Evolutionary conservation across 2,113 vertebrate genomes (phyloP), one percentile per base, ranked within the genome.

Genomic region (Kryptolebias marmoratus): DNA sequence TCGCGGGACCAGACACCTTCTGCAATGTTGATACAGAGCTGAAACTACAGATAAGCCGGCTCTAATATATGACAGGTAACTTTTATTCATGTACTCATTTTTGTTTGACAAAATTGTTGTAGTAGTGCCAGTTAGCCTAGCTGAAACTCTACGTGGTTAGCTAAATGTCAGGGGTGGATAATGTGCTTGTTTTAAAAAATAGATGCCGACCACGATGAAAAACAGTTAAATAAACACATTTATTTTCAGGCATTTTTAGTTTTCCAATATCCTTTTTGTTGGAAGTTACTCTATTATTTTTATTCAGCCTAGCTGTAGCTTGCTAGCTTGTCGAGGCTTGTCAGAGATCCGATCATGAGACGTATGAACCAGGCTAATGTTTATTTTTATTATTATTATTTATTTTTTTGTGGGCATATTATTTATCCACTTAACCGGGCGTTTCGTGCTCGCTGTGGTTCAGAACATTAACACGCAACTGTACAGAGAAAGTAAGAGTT

Each of bases 21-120:
- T 73, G 87, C 75, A n/a, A 90, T 91, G 91, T 66, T 66, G 56
- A 80, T 42, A 27, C 76, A 52, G 68, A 81, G 86, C 77, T 90
- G 82, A 90, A 80, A 50, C 32, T 4, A 59, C 63, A 52, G 1
- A 71, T 73, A 67, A 49, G 30, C 62, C 13, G 68, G 27, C 77
- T 81, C 64, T 66, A 61, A 50, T 83, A 73, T 63, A 82, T 82
- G 85, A 91, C 84, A 84, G 87, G 90, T 91, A 88, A 73, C 76
- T 86, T 82, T 55, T 30, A 15, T 64, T 49, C 58, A 5, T 22
- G 8, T 53, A 50, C 6, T 50, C 7, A n/a, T 18, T 22, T 14
- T 9, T 22, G n/a, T 62, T 28, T 10, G 18, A 54, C 12, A n/a
- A 13, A 52, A 36, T 57, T 4, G n/a, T 28, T 12, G 18, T 27